Evolutionary conservation across 2,797 vertebrate species (phyloP).

Genomic region (Eptatretus atami): DNA sequence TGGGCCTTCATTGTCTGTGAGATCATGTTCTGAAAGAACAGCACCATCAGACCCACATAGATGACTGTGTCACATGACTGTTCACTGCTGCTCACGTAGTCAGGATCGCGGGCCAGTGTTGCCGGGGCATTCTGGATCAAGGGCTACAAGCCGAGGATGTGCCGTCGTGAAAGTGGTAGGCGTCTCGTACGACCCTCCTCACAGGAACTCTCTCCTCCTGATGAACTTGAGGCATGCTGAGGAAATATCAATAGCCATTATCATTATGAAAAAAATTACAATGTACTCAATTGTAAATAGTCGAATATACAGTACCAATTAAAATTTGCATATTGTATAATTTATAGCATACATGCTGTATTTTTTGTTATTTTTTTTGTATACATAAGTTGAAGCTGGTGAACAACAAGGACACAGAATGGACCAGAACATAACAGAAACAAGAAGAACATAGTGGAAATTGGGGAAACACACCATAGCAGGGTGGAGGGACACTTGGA

Average conservation of each 20-base stretch:
- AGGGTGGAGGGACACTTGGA: no score
- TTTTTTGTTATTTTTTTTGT: no score
- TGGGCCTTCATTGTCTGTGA: conserved; percentile 43
- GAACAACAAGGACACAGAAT: no score
- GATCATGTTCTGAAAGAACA: conserved; percentile 29
- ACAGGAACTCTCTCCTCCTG: conserved; percentile 58
- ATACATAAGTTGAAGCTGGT: no score
- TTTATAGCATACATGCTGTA: no score
- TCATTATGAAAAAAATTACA: background rate
- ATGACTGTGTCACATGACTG: conserved; percentile 87
- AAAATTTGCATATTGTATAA: no score
- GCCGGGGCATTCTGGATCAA: conserved; percentile 33
- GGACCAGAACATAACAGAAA: no score
- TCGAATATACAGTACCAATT: no score
- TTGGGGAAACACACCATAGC: no score
- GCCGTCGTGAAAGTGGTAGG: conserved; percentile 48
- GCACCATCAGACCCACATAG: conserved; percentile 46
- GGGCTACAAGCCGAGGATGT: conserved; percentile 29
- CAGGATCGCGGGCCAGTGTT: conserved; percentile 37
- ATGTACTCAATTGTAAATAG: background rate
- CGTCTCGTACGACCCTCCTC: conserved; percentile 38
- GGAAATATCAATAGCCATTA: conserved; percentile 10
- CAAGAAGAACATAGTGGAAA: no score
- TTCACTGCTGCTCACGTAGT: conserved; percentile 60
- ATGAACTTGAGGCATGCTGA: conserved; percentile 65